These are phyloP conservation scores for Hydrolagus colliei DNA, from an alignment of 2,797 vertebrate genomes.

Conservation along the genomic window DNA sequence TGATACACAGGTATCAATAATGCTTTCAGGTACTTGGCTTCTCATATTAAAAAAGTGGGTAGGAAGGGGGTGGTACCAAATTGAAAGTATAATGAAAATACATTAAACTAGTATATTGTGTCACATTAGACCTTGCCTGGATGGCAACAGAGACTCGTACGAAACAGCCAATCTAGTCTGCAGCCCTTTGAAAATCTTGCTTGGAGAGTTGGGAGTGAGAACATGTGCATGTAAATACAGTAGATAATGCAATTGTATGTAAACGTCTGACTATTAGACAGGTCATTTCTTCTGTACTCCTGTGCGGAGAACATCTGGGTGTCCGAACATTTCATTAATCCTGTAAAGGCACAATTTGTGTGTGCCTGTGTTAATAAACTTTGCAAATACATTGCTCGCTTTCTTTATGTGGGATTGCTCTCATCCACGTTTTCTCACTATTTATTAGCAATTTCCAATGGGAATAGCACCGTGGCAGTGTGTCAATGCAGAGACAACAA, in stretches of 20 bases:
- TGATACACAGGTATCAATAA: too few relatives aligned
- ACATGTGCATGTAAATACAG: not conserved
- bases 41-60: too few relatives aligned
- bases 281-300: not conserved
- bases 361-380: not conserved
- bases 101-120: not conserved
- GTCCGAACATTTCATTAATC: not conserved
- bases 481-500: constrained; percentile 25
- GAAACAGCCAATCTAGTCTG: not conserved
- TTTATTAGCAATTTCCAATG: constrained; percentile 40
- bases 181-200: not conserved
- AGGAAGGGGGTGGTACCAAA: too few relatives aligned
- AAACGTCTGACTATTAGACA: not conserved
- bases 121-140: too few relatives aligned
- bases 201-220: not conserved
- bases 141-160: not conserved
- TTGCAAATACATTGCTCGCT: constrained; percentile 11
- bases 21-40: too few relatives aligned
- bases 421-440: constrained; percentile 37
- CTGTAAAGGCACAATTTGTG: not conserved
- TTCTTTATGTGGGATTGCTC: constrained; percentile 35
- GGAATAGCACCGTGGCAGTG: constrained; percentile 32
- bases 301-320: not conserved
- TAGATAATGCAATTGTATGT: not conserved
- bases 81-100: too few relatives aligned